Percentiles rank a stretch among this genome's conserved stretches.
Conservation (phyloP, 2,797 vertebrate genomes). For the Pogoniulus pusillus region DNA sequence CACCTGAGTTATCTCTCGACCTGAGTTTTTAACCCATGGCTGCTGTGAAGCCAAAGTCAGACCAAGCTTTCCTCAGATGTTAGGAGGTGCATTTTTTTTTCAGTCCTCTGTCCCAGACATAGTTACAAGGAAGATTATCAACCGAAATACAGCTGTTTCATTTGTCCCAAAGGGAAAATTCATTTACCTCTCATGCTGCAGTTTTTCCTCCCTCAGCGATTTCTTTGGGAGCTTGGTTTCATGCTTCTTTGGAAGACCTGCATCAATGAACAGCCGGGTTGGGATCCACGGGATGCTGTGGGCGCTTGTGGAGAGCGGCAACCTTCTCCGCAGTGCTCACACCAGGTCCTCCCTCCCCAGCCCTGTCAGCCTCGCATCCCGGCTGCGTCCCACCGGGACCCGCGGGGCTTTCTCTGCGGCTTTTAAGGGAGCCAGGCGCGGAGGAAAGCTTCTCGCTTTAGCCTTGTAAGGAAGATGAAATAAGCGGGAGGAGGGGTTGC, state of each 20-base stretch:
- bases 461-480: conserved; percentile 73
- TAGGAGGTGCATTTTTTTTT: background rate
- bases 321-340: background rate
- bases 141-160: background rate
- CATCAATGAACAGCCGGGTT: background rate
- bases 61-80: background rate
- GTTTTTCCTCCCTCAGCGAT: background rate
- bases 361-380: background rate
- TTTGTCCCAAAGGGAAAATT: background rate
- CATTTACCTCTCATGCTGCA: conserved; percentile 34
- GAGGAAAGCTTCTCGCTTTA: conserved; percentile 52
- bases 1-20: background rate
- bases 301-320: background rate
- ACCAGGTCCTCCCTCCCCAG: background rate
- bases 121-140: background rate
- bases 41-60: background rate
- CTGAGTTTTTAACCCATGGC: background rate
- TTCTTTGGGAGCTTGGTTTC: background rate
- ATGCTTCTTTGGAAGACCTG: background rate
- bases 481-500: conserved; percentile 54
- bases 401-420: background rate
- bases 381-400: background rate
- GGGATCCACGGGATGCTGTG: background rate
- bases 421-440: conserved; percentile 18
- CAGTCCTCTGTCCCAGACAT: background rate